These are phyloP conservation scores for Dendrolimus kikuchii DNA, from an alignment of 1,140 invertebrate species.

Conservation along the genomic window DNA sequence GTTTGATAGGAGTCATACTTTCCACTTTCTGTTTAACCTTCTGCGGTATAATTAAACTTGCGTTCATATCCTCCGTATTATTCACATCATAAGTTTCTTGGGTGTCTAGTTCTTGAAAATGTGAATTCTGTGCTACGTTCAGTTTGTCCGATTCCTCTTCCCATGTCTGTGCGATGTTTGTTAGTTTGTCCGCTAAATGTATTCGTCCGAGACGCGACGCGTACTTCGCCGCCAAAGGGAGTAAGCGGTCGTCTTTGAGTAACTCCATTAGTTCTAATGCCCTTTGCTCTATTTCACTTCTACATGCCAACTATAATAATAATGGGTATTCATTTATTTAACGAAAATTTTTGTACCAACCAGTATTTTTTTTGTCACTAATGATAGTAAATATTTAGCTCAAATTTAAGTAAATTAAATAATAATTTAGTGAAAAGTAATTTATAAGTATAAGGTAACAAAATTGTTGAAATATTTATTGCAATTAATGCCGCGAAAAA, in stretches of 20 bases:
- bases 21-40: constrained; percentile 45
- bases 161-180: constrained; percentile 46
- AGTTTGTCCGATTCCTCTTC: constrained; percentile 42
- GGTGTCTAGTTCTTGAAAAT: constrained; percentile 46
- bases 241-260: constrained; percentile 81
- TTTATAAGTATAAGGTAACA: no score
- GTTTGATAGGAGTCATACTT: constrained; percentile 47
- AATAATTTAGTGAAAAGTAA: no score
- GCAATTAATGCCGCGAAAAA: no score
- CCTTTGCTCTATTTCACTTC: constrained; percentile 86
- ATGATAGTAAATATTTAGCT: no score
- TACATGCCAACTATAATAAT: constrained; percentile 81
- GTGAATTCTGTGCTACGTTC: constrained; percentile 36
- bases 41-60: constrained; percentile 60
- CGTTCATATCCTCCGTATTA: constrained; percentile 39
- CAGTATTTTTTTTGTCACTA: no score
- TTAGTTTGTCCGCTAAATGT: constrained; percentile 83
- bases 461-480: no score
- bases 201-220: constrained; percentile 82
- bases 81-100: constrained; percentile 62
- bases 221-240: constrained; percentile 91
- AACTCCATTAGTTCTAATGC: constrained; percentile 90
- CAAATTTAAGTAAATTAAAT: no score
- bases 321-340: background rate
- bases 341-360: no score